phyloP scores from a whole-genome alignment of 2,888 invertebrate genomes.

The Ethmia dodecea region DNA sequence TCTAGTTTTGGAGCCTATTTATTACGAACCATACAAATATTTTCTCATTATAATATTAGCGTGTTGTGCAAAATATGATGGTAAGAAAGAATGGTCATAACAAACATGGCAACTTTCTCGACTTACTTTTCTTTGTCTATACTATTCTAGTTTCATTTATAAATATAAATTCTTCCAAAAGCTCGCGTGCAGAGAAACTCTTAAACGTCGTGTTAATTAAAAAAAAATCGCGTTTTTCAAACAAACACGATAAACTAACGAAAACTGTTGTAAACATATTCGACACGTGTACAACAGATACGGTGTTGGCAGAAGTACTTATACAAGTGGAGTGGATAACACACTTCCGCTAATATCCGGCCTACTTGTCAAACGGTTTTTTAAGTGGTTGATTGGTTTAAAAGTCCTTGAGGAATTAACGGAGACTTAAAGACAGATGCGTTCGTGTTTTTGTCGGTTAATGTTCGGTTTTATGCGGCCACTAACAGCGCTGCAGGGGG shows the following conservation, averaged over 20 bases:
- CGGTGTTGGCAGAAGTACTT: conserved; percentile 10
- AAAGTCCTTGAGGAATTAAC: conserved; percentile 31
- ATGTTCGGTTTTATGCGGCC: conserved; percentile 22
- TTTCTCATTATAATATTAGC: too few relatives aligned
- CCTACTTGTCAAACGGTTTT: conserved; percentile 31
- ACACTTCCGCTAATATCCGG: conserved; percentile 47
- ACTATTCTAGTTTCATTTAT: too few relatives aligned
- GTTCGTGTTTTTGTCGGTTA: conserved; percentile 28
- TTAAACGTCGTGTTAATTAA: conserved; percentile 27
- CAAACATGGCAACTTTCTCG: too few relatives aligned
- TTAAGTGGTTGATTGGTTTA: conserved; percentile 35
- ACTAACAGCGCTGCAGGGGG: conserved; percentile 21
- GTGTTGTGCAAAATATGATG: too few relatives aligned
- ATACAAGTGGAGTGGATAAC: conserved; percentile 47
- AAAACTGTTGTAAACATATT: conserved; percentile 52
- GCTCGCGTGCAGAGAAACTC: conserved; percentile 29
- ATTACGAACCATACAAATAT: too few relatives aligned
- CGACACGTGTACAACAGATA: conserved; percentile 61
- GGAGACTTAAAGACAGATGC: conserved; percentile 31
- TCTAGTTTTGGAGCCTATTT: too few relatives aligned
- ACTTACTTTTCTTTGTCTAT: too few relatives aligned
- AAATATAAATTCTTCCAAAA: too few relatives aligned
- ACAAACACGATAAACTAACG: conserved; percentile 43
- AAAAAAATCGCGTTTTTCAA: conserved; percentile 34
- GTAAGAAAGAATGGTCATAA: too few relatives aligned